Conservation (phyloP, 2,113 vertebrate genomes). For the Rallus limicola region DNA sequence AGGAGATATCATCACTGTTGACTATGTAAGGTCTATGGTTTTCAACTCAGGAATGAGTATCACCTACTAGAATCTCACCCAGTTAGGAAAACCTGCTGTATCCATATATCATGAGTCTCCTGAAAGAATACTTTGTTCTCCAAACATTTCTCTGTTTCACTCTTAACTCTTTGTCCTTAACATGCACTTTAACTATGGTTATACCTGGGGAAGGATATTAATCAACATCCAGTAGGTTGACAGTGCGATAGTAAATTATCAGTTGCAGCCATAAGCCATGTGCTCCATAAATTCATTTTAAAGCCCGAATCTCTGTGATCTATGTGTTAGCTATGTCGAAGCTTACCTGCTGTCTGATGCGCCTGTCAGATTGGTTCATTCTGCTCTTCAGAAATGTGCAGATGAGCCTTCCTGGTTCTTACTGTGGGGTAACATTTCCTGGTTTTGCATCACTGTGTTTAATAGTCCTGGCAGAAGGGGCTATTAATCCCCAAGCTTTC, state of each 20-base stretch:
- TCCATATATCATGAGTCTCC: not conserved
- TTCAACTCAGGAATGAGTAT: not conserved
- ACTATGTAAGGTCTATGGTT: not conserved
- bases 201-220: conserved; percentile 10
- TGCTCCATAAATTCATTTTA: conserved; percentile 60
- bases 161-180: conserved; percentile 4
- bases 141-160: not conserved
- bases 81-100: not conserved
- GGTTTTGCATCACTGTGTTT: not conserved
- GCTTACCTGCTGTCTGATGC: conserved; percentile 46
- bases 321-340: conserved; percentile 42
- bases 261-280: conserved; percentile 8
- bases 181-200: not conserved
- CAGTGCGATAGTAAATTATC: conserved; percentile 53
- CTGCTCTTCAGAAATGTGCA: conserved; percentile 18
- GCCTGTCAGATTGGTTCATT: not conserved
- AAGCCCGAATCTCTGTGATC: conserved; percentile 45
- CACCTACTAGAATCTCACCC: not conserved
- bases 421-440: not conserved
- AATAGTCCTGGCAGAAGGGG: not conserved
- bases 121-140: not conserved
- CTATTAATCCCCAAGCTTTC: not conserved
- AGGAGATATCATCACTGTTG: not conserved
- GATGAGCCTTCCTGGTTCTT: not conserved
- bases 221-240: conserved; percentile 29